phyloP scores from a whole-genome alignment of 2,113 vertebrate species.

The Carettochelys insculpta region DNA sequence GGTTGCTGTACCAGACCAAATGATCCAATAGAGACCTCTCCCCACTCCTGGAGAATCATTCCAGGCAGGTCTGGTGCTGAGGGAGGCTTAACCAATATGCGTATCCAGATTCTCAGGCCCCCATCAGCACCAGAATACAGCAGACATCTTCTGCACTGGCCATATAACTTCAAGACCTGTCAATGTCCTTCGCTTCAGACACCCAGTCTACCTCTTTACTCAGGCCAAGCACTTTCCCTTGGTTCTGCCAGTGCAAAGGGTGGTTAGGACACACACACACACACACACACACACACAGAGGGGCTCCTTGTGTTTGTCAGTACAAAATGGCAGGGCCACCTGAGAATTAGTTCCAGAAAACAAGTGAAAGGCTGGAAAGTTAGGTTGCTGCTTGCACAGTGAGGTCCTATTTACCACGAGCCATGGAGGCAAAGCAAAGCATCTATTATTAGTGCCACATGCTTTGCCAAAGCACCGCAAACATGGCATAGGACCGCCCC shows the following conservation, averaged over 20 bases:
- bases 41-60: background rate
- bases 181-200: background rate
- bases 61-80: background rate
- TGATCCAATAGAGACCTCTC: background rate
- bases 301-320: background rate
- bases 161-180: background rate
- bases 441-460: background rate
- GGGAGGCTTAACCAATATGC: background rate
- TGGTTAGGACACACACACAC: background rate
- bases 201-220: background rate
- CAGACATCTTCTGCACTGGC: background rate
- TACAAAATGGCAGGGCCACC: background rate
- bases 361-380: background rate
- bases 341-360: background rate
- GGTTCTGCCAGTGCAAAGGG: background rate
- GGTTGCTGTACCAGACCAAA: background rate
- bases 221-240: background rate
- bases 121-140: background rate
- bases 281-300: background rate
- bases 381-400: background rate
- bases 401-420: background rate
- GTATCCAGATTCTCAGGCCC: background rate
- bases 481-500: background rate
- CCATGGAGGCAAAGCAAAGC: background rate
- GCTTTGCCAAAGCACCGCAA: background rate